Evolutionary conservation across 2,797 vertebrate genomes (phyloP).

Genomic region (Halcyon leucocephala): DNA sequence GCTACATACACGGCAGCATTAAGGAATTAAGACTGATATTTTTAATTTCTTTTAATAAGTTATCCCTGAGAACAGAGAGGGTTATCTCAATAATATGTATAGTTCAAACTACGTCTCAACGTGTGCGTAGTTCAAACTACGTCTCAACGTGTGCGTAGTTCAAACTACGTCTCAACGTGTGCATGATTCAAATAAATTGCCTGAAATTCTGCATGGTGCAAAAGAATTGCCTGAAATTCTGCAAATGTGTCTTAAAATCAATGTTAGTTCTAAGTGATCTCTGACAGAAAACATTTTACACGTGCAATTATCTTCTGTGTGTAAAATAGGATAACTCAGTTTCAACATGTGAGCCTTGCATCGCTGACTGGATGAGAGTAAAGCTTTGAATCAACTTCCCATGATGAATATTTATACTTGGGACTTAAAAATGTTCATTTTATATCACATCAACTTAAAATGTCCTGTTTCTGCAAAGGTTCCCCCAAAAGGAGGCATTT

Average conservation of each 20-base stretch:
- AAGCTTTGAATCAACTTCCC: background rate
- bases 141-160: too few relatives aligned
- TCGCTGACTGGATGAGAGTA: background rate
- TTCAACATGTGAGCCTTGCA: background rate
- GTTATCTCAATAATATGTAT: too few relatives aligned
- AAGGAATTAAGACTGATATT: background rate
- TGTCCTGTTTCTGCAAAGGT: background rate
- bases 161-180: too few relatives aligned
- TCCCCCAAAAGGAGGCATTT: background rate
- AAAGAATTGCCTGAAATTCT: too few relatives aligned
- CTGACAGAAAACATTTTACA: background rate
- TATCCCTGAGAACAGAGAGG: background rate
- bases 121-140: too few relatives aligned
- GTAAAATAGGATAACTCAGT: background rate
- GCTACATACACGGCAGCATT: background rate
- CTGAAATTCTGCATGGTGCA: too few relatives aligned
- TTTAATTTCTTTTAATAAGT: background rate
- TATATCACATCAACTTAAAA: background rate
- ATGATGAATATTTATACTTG: background rate
- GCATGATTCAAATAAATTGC: too few relatives aligned
- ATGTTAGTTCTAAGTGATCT: background rate
- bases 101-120: too few relatives aligned
- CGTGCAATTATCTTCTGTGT: background rate
- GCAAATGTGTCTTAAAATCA: background rate
- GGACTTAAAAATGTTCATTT: conserved; percentile 27